These are phyloP conservation scores for Coelopa frigida DNA, from an alignment of 1,140 invertebrate genomes.

Conservation along the genomic window DNA sequence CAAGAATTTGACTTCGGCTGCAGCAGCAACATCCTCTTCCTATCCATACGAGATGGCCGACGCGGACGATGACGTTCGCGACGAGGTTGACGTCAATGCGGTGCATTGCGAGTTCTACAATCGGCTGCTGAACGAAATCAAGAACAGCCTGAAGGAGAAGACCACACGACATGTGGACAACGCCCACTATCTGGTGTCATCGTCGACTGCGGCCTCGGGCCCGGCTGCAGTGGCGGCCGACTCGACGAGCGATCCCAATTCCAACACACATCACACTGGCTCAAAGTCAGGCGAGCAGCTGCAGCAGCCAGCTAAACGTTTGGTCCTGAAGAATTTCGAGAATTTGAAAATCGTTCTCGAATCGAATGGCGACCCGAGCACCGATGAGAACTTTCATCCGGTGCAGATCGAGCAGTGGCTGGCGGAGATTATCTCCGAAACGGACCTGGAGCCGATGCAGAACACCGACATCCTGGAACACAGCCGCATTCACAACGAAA, in stretches of 20 bases:
- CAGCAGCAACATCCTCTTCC: constrained; percentile 8
- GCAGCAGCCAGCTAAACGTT: constrained; percentile 24
- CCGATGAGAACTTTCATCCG: constrained; percentile 41
- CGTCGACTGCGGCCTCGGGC: neutral
- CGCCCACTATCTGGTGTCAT: neutral
- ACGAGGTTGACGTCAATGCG: constrained; percentile 18
- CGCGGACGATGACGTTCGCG: neutral
- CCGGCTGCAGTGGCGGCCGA: neutral
- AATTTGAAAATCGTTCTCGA: constrained; percentile 36
- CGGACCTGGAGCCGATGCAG: constrained; percentile 50
- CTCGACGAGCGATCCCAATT: constrained; percentile 11
- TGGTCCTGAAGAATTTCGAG: constrained; percentile 40
- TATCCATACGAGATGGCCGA: neutral
- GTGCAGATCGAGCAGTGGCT: constrained; percentile 53
- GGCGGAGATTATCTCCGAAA: constrained; percentile 50
- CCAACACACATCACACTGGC: constrained; percentile 6
- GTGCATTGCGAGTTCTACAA: constrained; percentile 42
- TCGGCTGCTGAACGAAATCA: constrained; percentile 39
- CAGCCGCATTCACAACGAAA: constrained; percentile 36
- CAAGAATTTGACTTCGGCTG: neutral
- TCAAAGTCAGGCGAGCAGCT: constrained; percentile 5
- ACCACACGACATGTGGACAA: neutral
- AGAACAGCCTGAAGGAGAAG: constrained; percentile 26
- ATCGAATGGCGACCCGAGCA: constrained; percentile 30
- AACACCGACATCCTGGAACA: constrained; percentile 49